Base-by-base conservation (phyloP, 64 coral and sea anemone species). In the Anthopleura sola region DNA sequence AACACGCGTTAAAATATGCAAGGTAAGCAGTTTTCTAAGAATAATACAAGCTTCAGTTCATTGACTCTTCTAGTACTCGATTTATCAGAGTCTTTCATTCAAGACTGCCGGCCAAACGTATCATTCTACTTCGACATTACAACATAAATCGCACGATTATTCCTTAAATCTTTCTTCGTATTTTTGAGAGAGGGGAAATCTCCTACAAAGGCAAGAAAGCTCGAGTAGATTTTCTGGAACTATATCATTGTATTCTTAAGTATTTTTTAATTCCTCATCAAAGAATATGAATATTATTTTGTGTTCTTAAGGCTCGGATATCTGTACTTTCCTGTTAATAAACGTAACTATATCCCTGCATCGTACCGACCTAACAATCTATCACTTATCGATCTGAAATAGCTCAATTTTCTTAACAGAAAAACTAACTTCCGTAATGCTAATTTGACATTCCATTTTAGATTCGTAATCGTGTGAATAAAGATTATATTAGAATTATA, bases 21-120 rank as follows among this genome's bases (percentile, higher is more conserved):
- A 71, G 66, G 66, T 71, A 71, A 71, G 66, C 66, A 71, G 6
- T 68, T 71, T 71, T 71, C 5, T n/a, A 71, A 71, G 26, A 15
- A 10, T 71, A 2, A 34, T 71, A 12, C 31, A 16, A 12, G 66
- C 66, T 34, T 12, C 66, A 36, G 26, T 71, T 32, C 66, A 34
- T 71, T 71, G 66, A 32, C 14, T 71, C 66, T 11, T 23, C 23
- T 62, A 62, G 58, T 62, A 53, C 34, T 71, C 66, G 66, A 31
- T 71, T 71, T 71, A 71, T 16, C 58, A 62, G 24, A 23, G 21
- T 62, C 21, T 62, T 28, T 31, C 28, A 31, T 69, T 28, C n/a
- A 71, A 71, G 26, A 71, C 31, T 32, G n/a, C 10, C 58, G 3
- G 28, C 66, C 58, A 56, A 20, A 17, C 6, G 23, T 34, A 11